Conservation (phyloP, 2,888 invertebrate genomes). For the Dromius quadrimaculatus region DNA sequence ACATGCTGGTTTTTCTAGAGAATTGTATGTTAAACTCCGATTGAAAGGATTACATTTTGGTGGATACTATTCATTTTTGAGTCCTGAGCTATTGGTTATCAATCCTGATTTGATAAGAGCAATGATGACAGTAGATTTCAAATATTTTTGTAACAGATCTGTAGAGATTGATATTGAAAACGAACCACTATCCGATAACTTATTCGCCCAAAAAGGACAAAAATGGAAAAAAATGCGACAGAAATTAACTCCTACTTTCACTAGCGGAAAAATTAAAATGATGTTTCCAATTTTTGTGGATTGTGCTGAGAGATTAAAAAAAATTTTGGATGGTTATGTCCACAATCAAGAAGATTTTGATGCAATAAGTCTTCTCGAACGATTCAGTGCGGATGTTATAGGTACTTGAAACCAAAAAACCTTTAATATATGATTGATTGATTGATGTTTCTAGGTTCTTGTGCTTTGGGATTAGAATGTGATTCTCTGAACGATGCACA, state of each 20-base stretch:
- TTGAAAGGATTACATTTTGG: too few relatives aligned
- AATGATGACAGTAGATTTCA: neutral
- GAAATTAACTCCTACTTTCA: constrained; percentile 74
- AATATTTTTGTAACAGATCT: constrained; percentile 14
- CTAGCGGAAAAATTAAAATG: constrained; percentile 73
- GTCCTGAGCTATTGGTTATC: neutral
- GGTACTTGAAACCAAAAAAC: too few relatives aligned
- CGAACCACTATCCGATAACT: constrained; percentile 71
- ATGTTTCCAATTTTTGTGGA: constrained; percentile 72
- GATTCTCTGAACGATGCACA: constrained; percentile 68
- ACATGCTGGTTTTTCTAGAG: too few relatives aligned
- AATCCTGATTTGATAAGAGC: constrained; percentile 2
- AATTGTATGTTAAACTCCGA: too few relatives aligned
- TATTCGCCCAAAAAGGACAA: constrained; percentile 69
- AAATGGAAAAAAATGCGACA: constrained; percentile 73
- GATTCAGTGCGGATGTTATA: constrained; percentile 71
- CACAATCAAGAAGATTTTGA: constrained; percentile 50
- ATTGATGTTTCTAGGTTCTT: too few relatives aligned
- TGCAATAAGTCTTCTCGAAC: constrained; percentile 68
- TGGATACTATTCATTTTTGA: neutral
- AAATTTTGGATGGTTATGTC: constrained; percentile 58
- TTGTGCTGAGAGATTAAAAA: constrained; percentile 68
- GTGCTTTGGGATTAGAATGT: constrained; percentile 71
- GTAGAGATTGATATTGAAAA: constrained; percentile 66
- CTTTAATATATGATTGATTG: too few relatives aligned